Conservation (phyloP, 2,888 invertebrate genomes). For the Eurytoma adleriae region DNA sequence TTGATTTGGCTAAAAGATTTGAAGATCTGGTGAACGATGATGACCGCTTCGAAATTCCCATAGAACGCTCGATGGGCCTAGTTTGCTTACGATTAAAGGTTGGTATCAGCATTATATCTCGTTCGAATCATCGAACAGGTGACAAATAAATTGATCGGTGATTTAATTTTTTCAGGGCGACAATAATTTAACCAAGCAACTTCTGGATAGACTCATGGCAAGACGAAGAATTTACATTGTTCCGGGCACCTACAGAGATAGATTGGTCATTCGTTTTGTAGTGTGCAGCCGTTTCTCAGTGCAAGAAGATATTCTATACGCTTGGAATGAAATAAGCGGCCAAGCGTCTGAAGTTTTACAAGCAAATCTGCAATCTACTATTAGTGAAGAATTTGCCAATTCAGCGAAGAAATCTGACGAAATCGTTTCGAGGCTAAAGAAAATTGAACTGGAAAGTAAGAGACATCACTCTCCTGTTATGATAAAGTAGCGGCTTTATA, state of each 20-base stretch:
- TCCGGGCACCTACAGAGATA: slow-evolving; percentile 83
- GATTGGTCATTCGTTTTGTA: slow-evolving; percentile 87
- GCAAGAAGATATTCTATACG: slow-evolving; percentile 85
- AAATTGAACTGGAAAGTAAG: slow-evolving; percentile 57
- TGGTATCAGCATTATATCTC: slow-evolving; percentile 33
- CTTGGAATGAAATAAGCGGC: slow-evolving; percentile 84
- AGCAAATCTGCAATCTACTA: neutral
- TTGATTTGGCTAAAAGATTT: slow-evolving; percentile 87
- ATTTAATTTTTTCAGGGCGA: slow-evolving; percentile 77
- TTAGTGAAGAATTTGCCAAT: neutral
- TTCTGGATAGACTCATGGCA: slow-evolving; percentile 85
- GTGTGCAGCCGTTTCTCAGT: slow-evolving; percentile 86
- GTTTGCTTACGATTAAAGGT: slow-evolving; percentile 93
- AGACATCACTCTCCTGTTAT: slow-evolving; percentile 14
- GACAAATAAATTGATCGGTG: neutral
- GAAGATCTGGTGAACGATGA: slow-evolving; percentile 84
- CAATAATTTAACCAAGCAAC: slow-evolving; percentile 82
- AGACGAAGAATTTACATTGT: slow-evolving; percentile 89
- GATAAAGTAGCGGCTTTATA: slow-evolving; percentile 7
- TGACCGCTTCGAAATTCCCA: slow-evolving; percentile 87
- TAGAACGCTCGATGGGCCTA: slow-evolving; percentile 86
- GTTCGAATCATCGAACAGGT: no score
- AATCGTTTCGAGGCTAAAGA: slow-evolving; percentile 58
- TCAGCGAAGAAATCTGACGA: slow-evolving; percentile 43
- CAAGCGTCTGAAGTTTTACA: slow-evolving; percentile 77